Percentiles rank a stretch among this genome's conserved stretches.
Conservation (phyloP, 2,888 invertebrate genomes). For the Tenthredo distinguenda region DNA sequence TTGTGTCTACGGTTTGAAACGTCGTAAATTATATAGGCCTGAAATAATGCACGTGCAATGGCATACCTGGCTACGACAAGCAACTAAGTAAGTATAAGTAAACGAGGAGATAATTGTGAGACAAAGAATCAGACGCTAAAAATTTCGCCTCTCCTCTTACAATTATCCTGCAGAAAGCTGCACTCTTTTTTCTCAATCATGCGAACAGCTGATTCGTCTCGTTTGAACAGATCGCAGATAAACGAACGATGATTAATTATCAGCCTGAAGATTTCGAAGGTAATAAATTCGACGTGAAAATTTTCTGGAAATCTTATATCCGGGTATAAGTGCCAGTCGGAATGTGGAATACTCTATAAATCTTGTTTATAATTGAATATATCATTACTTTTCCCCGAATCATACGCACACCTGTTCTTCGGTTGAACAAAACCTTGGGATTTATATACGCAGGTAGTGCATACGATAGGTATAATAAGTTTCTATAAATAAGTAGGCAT, state of each 20-base stretch:
- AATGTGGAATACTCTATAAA: not conserved
- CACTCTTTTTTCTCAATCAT: not conserved
- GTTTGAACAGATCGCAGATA: too few species aligned
- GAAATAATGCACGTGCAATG: constrained; percentile 10
- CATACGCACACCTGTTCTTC: not conserved
- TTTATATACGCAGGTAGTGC: not conserved
- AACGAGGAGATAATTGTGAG: not conserved
- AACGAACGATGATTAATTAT: too few species aligned
- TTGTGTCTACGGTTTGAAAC: constrained; percentile 28
- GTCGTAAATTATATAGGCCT: constrained; percentile 28
- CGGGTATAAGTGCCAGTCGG: not conserved
- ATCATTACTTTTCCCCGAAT: not conserved
- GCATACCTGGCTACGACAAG: not conserved
- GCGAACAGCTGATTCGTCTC: not conserved
- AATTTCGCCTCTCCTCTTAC: not conserved
- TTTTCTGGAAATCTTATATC: not conserved
- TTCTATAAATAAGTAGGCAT: not conserved
- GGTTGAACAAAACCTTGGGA: not conserved
- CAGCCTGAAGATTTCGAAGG: too few species aligned
- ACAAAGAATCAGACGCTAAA: not conserved
- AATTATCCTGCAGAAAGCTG: not conserved
- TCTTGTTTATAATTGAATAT: not conserved
- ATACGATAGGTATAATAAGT: not conserved
- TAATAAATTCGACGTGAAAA: not conserved
- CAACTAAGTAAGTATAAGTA: constrained; percentile 6